Conservation (phyloP, 2,888 invertebrate species). For the Achlya flavicornis region DNA sequence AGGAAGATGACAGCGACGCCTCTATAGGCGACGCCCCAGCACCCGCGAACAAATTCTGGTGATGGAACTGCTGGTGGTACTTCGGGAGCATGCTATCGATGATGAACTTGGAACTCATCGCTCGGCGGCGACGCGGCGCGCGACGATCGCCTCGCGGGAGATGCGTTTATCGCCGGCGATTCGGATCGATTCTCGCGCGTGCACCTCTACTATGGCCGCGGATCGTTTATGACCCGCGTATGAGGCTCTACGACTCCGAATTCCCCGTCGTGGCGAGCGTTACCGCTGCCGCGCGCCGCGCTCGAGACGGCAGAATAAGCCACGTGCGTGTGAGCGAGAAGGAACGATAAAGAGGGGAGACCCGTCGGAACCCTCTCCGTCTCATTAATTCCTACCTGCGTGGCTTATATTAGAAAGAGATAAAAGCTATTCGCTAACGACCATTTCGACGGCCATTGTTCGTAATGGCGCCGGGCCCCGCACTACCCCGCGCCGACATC, state of each 20-base stretch:
- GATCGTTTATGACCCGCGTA: conserved; percentile 94
- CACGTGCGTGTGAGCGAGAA: conserved; percentile 74
- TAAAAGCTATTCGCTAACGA: conserved; percentile 84
- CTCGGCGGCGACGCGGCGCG: conserved; percentile 85
- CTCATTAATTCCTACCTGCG: conserved; percentile 84
- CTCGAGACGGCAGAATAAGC: conserved; percentile 80
- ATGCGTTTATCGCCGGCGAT: conserved; percentile 83
- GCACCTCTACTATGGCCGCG: conserved; percentile 87
- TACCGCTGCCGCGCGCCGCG: conserved; percentile 81
- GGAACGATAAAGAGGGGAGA: conserved; percentile 55
- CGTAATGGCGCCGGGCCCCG: conserved; percentile 79
- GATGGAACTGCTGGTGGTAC: conserved; percentile 91
- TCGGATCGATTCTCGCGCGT: conserved; percentile 85
- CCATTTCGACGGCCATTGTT: conserved; percentile 81
- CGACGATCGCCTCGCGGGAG: conserved; percentile 83
- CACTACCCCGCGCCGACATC: conserved; percentile 68
- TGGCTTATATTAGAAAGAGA: conserved; percentile 83
- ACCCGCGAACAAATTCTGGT: conserved; percentile 83
- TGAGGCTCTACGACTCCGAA: conserved; percentile 93
- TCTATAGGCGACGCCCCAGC: conserved; percentile 89
- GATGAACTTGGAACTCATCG: conserved; percentile 98
- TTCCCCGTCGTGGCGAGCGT: conserved; percentile 87
- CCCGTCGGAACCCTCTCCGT: conserved; percentile 77
- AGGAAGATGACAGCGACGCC: conserved; percentile 85
- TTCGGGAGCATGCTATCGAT: conserved; percentile 99